phyloP scores from a whole-genome alignment of 2,797 vertebrate species.

The Kryptopterus vitreolus region DNA sequence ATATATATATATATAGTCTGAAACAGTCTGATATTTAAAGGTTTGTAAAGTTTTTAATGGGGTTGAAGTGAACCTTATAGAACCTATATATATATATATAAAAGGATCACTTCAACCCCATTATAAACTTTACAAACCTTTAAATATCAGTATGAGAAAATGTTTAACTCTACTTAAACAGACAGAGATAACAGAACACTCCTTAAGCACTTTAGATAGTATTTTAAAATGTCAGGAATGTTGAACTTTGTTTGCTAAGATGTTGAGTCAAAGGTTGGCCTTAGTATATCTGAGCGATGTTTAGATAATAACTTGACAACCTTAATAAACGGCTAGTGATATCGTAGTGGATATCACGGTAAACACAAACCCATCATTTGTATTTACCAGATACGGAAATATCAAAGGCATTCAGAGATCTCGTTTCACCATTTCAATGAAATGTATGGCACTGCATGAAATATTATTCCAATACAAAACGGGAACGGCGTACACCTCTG shows the following conservation, averaged over 20 bases:
- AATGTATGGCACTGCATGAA: not conserved
- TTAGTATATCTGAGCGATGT: not conserved
- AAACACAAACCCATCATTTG: not conserved
- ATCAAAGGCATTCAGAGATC: not conserved
- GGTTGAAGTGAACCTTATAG: no score
- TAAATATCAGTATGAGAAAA: not conserved
- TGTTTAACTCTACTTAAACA: not conserved
- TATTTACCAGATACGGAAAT: not conserved
- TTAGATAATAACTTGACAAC: slow-evolving; percentile 18
- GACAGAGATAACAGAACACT: slow-evolving; percentile 1
- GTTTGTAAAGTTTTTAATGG: no score
- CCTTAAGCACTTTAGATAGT: not conserved
- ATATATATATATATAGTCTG: no score
- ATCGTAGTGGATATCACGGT: not conserved
- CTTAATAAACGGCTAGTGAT: not conserved
- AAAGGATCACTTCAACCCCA: not conserved
- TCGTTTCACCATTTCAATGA: not conserved
- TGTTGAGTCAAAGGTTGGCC: not conserved
- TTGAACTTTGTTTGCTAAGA: slow-evolving; percentile 27
- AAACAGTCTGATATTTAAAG: no score
- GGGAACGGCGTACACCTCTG: not conserved
- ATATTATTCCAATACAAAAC: not conserved
- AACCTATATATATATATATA: no score
- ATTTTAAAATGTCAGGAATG: slow-evolving; percentile 11
- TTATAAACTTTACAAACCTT: not conserved